Base-by-base conservation (phyloP, 2,888 invertebrate genomes). In the Leucania comma region DNA sequence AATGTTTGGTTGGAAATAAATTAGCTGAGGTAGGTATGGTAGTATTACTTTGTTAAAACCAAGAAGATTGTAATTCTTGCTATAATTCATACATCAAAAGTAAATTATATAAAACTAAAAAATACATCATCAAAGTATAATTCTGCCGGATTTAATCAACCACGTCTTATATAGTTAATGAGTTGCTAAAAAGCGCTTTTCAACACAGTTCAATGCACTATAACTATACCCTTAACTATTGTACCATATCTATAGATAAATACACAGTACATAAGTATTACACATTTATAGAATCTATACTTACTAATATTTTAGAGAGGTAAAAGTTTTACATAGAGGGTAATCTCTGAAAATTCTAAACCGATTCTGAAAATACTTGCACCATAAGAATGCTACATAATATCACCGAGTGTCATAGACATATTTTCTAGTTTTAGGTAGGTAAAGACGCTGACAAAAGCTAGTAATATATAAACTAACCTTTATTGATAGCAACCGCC, bases 401-500 rank as follows among this genome's bases (percentile, higher is more conserved):
- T 42, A 42, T 6, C 17, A 42, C 42, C 4, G 17, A 42, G 42
- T 42, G 1, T 5, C 6, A 42, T 42, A 42, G 17, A 1, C 42
- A 42, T 42, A 42, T 42, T 17, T 17, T 42, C 17, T 20, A 17
- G 5, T 42, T 42, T 17, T 6, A 42, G 1, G 6, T 1, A 2
- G 17, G 20, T 17, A 5, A 42, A 42, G 17, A 5, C 42, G 6
- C 17, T 20, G 17, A 42, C 17, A 42, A 14, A 42, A 17, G 20
- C 42, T 2, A 54, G n/a, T 29, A 54, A 32, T 9, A 26, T 26
- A 46, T 22, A 48, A 48, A 86, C 85, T 46, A 86, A 93, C 94
- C 94, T 93, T 94, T 94, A 82, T 94, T 94, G 72, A 94, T 89
- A 67, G 93, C 93, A 8, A 93, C 94, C 26, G 94, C 91, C 94